phyloP scores from a whole-genome alignment of 1,140 invertebrate genomes.

The Drosophila cardini region DNA sequence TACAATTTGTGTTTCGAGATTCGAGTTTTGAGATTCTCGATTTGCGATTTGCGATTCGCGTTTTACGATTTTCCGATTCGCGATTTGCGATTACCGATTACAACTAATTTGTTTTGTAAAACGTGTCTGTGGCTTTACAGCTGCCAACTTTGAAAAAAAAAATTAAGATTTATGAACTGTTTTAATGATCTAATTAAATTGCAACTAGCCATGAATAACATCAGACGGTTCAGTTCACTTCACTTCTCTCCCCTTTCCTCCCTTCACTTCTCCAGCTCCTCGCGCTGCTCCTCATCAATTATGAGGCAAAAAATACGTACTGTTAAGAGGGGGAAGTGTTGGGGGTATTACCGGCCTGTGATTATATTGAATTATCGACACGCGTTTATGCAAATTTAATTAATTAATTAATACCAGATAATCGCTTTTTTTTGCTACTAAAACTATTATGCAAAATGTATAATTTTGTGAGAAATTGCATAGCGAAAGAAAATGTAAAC shows the following conservation, averaged over 20 bases:
- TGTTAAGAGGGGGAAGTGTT: neutral
- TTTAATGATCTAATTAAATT: slow-evolving; percentile 79
- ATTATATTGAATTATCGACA: slow-evolving; percentile 62
- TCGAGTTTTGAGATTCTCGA: slow-evolving; percentile 25
- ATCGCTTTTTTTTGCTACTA: neutral
- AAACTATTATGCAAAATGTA: slow-evolving; percentile 7
- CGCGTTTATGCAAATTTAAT: slow-evolving; percentile 61
- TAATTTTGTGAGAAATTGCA: slow-evolving; percentile 1
- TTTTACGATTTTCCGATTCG: slow-evolving; percentile 42
- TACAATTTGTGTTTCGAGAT: slow-evolving; percentile 38
- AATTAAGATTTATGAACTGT: slow-evolving; percentile 71
- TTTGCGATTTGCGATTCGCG: slow-evolving; percentile 27
- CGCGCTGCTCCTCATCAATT: slow-evolving; percentile 27
- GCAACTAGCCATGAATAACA: slow-evolving; percentile 77
- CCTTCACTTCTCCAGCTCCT: slow-evolving; percentile 14
- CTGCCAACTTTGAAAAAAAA: slow-evolving; percentile 16
- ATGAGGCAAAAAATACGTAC: slow-evolving; percentile 17
- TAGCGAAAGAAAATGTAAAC: neutral
- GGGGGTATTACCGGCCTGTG: neutral
- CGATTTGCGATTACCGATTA: slow-evolving; percentile 47
- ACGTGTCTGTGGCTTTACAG: slow-evolving; percentile 37
- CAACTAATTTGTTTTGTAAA: slow-evolving; percentile 76
- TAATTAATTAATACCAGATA: slow-evolving; percentile 40
- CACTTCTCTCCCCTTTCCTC: slow-evolving; percentile 36
- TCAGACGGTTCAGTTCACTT: slow-evolving; percentile 52